Conservation (phyloP, 2,797 vertebrate species). For the Hypotaenidia philippensis region DNA sequence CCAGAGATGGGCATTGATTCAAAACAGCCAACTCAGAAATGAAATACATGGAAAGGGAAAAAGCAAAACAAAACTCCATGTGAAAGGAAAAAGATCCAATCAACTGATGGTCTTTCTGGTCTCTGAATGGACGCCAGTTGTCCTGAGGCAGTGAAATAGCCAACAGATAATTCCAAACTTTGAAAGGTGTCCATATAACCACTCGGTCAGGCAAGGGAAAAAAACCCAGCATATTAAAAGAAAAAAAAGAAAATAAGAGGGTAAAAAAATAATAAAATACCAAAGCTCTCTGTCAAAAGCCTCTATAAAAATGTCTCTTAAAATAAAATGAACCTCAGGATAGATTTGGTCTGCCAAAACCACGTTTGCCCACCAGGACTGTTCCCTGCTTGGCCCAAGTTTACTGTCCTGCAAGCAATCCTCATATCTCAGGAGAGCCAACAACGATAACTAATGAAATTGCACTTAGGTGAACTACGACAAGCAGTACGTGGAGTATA, state of each 20-base stretch:
- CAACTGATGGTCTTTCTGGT: constrained; percentile 61
- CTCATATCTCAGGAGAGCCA: not conserved
- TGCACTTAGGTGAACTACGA: not conserved
- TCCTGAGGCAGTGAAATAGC: constrained; percentile 60
- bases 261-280: not conserved
- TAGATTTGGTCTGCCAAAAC: constrained; percentile 22
- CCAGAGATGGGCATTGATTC: constrained; percentile 37
- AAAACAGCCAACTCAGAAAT: constrained; percentile 59
- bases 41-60: constrained; percentile 54
- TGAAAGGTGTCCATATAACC: constrained; percentile 49
- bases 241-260: not conserved
- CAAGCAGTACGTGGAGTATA: not conserved
- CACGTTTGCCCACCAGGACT: not conserved
- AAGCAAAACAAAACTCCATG: constrained; percentile 68
- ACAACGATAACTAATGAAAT: not conserved
- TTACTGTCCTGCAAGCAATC: not conserved
- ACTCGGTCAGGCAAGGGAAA: not conserved
- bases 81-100: constrained; percentile 67
- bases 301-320: constrained; percentile 28
- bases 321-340: constrained; percentile 18
- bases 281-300: not conserved
- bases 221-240: not conserved
- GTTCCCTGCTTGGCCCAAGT: not conserved
- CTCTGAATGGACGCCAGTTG: constrained; percentile 46
- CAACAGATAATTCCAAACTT: constrained; percentile 56